Conservation (phyloP, 1,140 invertebrate genomes). For the Glomeris maerens region DNA sequence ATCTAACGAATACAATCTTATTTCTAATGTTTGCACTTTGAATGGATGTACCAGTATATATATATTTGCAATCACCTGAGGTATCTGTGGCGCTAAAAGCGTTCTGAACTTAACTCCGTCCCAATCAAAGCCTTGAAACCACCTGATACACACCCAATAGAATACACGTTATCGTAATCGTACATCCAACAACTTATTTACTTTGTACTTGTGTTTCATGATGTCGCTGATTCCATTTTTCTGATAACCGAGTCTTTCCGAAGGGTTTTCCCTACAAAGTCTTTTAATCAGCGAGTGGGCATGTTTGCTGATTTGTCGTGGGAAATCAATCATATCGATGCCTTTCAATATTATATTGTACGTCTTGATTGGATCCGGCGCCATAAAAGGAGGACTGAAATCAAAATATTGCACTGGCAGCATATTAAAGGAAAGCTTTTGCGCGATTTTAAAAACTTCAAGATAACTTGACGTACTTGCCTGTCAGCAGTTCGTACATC, state of each 20-base stretch:
- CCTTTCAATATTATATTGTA: slow-evolving; percentile 99
- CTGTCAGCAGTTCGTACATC: slow-evolving; percentile 78
- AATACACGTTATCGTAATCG: not conserved
- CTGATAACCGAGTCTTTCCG: slow-evolving; percentile 91
- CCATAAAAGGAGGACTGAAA: slow-evolving; percentile 86
- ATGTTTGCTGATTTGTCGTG: slow-evolving; percentile 79
- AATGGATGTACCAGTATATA: too few relatives aligned
- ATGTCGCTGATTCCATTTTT: slow-evolving; percentile 95
- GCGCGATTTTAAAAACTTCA: too few relatives aligned
- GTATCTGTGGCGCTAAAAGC: slow-evolving; percentile 82
- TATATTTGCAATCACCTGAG: too few relatives aligned
- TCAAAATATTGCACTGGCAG: too few relatives aligned
- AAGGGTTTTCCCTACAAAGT: slow-evolving; percentile 94
- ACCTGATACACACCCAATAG: slow-evolving; percentile 44
- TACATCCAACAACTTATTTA: not conserved
- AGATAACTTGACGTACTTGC: slow-evolving; percentile 41
- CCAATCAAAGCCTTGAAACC: slow-evolving; percentile 99
- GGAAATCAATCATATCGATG: slow-evolving; percentile 95
- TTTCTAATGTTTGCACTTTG: too few relatives aligned
- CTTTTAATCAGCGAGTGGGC: slow-evolving; percentile 91
- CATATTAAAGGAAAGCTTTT: too few relatives aligned
- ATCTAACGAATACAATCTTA: too few relatives aligned
- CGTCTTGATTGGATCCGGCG: slow-evolving; percentile 96
- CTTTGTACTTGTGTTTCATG: slow-evolving; percentile 83
- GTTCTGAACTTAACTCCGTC: slow-evolving; percentile 79